These are phyloP conservation scores for Calonectris borealis DNA, from an alignment of 2,113 vertebrate species.

Conservation along the genomic window DNA sequence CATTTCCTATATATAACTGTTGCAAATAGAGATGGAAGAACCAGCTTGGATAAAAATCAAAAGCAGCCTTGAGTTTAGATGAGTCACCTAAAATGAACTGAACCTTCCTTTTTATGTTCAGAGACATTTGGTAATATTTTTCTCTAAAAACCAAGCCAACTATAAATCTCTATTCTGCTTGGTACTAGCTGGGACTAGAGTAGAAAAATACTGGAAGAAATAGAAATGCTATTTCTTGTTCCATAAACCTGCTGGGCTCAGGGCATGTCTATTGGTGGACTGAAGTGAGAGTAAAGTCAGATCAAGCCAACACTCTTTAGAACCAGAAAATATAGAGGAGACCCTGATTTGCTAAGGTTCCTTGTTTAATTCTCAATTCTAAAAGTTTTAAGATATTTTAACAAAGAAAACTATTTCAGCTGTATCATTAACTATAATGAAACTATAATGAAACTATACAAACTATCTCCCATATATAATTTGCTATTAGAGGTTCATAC, in stretches of 20 bases:
- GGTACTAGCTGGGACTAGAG: background rate
- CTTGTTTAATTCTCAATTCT: background rate
- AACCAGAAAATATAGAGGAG: background rate
- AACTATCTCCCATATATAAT: background rate
- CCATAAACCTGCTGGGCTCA: background rate
- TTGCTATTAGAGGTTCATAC: background rate
- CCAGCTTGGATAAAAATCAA: background rate
- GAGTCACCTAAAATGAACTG: background rate
- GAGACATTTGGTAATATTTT: background rate
- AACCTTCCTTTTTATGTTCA: background rate
- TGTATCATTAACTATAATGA: background rate
- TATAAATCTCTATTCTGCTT: background rate
- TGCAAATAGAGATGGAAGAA: background rate
- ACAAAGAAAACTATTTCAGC: background rate
- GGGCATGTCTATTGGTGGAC: background rate
- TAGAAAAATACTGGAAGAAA: background rate
- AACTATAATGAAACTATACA: background rate
- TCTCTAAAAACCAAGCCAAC: background rate
- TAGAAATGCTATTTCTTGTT: background rate
- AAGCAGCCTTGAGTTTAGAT: conserved; percentile 1
- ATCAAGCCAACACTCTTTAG: background rate
- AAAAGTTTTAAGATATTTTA: background rate
- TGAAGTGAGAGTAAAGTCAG: background rate
- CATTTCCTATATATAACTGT: background rate
- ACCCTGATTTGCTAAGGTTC: background rate